Percentiles rank a stretch among this genome's conserved stretches.
Evolutionary conservation across 2,797 vertebrate species (phyloP).

Genomic region (Eutrigla gurnardus): DNA sequence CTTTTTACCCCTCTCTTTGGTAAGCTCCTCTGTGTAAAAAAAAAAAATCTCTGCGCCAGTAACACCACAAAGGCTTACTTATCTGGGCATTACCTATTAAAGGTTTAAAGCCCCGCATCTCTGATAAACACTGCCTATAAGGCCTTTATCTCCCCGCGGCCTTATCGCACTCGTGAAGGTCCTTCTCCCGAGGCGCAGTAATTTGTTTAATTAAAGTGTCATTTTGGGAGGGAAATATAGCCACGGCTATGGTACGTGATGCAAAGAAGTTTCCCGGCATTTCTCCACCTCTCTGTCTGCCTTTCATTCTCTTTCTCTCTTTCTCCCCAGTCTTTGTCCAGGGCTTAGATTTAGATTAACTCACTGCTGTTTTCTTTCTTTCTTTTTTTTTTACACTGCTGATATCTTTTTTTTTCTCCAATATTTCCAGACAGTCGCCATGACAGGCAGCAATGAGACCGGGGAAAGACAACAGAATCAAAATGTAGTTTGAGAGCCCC

Average conservation of each 20-base stretch:
- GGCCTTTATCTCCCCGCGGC: constrained; percentile 83
- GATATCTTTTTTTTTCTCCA: constrained; percentile 24
- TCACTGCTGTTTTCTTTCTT: constrained; percentile 51
- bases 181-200: constrained; percentile 82
- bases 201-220: constrained; percentile 92
- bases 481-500: constrained; percentile 73
- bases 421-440: constrained; percentile 62
- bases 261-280: constrained; percentile 83
- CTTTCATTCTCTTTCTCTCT: constrained; percentile 32
- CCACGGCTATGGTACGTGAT: constrained; percentile 62
- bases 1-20: constrained; percentile 57
- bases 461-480: constrained; percentile 74
- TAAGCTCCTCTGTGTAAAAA: constrained; percentile 83
- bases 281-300: constrained; percentile 20
- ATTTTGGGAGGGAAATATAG: constrained; percentile 85
- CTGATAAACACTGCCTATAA: constrained; percentile 88
- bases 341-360: constrained; percentile 83
- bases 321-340: constrained; percentile 57
- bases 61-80: constrained; percentile 89
- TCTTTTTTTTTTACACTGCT: neutral
- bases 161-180: constrained; percentile 86
- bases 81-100: constrained; percentile 90
- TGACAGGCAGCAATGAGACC: constrained; percentile 53
- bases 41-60: constrained; percentile 84
- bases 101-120: constrained; percentile 85